Evolutionary conservation across 2,797 vertebrate species (phyloP).

Genomic region (Ptychadena robeensis): DNA sequence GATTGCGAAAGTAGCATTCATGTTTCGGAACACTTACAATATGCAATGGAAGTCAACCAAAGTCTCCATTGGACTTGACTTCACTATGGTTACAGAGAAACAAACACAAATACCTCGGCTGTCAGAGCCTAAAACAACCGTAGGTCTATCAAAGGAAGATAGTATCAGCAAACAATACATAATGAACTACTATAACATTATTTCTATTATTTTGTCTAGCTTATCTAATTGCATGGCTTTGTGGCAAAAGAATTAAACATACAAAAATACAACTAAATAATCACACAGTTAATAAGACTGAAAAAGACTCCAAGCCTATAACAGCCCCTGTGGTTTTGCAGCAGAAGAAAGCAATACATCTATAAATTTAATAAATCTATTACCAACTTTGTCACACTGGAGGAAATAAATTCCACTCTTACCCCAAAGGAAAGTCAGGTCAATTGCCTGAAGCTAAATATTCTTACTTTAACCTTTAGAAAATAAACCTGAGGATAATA

Average conservation of each 20-base stretch:
- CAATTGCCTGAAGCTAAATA: neutral
- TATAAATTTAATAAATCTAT: too few species aligned
- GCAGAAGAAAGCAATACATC: too few species aligned
- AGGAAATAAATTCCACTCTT: too few species aligned
- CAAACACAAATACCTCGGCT: neutral
- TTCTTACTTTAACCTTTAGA: neutral
- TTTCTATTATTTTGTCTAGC: neutral
- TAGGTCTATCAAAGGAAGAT: neutral
- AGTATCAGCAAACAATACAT: neutral
- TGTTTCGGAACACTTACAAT: neutral
- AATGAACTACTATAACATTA: neutral
- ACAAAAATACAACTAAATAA: too few species aligned
- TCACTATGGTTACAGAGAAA: constrained; percentile 19
- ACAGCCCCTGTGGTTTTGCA: too few species aligned
- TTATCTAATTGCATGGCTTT: neutral
- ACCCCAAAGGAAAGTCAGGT: neutral
- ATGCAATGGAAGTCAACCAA: neutral
- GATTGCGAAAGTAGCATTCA: constrained; percentile 60
- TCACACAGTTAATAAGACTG: neutral
- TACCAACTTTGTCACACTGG: too few species aligned
- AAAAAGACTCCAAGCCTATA: neutral
- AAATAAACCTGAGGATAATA: neutral
- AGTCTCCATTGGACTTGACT: constrained; percentile 24
- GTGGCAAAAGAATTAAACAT: too few species aligned
- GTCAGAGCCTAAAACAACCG: neutral